phyloP scores from a whole-genome alignment of 2,888 invertebrate species.

The Ischnura elegans region DNA sequence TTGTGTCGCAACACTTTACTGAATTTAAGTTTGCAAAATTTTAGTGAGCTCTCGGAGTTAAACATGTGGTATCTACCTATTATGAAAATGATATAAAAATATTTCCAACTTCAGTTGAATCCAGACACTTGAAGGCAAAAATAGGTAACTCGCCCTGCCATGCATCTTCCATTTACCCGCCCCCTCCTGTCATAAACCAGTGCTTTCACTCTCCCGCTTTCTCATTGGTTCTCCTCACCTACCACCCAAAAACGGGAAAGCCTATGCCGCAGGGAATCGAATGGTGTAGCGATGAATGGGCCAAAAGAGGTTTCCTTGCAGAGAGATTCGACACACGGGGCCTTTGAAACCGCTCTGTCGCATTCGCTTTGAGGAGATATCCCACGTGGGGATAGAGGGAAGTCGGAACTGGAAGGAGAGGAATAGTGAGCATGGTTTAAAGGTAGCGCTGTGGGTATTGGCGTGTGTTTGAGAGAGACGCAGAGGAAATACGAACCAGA shows the following conservation, averaged over 20 bases:
- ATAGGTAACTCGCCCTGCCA: no score
- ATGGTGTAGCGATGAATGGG: neutral
- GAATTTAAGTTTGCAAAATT: no score
- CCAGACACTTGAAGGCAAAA: no score
- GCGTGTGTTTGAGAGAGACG: neutral
- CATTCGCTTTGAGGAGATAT: slow-evolving; percentile 52
- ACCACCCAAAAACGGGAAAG: neutral
- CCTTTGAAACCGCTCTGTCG: slow-evolving; percentile 44
- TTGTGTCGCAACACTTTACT: no score
- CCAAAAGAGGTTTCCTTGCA: neutral
- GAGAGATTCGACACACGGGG: neutral
- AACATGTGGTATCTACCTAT: no score
- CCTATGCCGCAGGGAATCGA: slow-evolving; percentile 28
- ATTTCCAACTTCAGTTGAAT: no score
- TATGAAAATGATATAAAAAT: no score
- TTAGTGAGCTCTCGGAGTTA: no score
- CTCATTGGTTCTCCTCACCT: no score
- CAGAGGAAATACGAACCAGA: neutral
- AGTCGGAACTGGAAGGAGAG: neutral
- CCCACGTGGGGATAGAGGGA: neutral
- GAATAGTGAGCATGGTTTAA: neutral
- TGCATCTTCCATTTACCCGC: no score
- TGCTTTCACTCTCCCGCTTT: no score
- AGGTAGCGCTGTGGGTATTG: neutral
- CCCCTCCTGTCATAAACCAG: neutral